Base-by-base conservation (phyloP, 2,113 vertebrate genomes). In the Coregonus clupeaformis region DNA sequence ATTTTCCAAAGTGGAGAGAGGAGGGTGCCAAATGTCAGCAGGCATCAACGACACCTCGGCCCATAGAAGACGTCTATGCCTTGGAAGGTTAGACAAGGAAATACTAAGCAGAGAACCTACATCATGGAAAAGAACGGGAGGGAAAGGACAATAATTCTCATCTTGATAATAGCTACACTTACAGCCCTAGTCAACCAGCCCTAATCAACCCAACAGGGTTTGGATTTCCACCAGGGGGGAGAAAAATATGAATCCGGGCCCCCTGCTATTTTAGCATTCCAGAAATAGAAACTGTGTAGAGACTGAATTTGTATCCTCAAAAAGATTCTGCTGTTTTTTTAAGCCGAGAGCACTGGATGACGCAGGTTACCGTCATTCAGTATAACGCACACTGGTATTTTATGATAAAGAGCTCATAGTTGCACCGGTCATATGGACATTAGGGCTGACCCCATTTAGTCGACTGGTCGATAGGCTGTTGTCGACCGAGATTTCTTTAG, bases 241-340 rank as follows among this genome's bases (percentile, higher is more conserved):
- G 59, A 67, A 60, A 30, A 45, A 68, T 81, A 79, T 1, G 4
- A 49, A 49, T 36, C 36, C 7, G 36, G 36, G 36, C 86, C 82
- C 75, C 83, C 77, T 82, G 81, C 70, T 87, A 69, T 77, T 80
- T 81, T 69, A 85, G 16, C 69, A n/a, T 1, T 9, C 68, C 83
- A 86, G 90, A 90, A 88, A 87, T 85, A 81, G 77, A 68, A 66
- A 36, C 79, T 74, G 64, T 72, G 36, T 36, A 36, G 36, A 36
- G 7, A 1, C 1, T 6, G 36, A 84, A 77, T 29, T n/a, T n/a
- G n/a, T n/a, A n/a, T n/a, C n/a, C n/a, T n/a, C n/a, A 71, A 71
- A 52, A 64, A 42, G 3, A 47, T 71, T 11, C 0, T 42, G 9
- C 36, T 42, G 36, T 42, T 42, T 42, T 2, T 42, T 9, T 12